Evolutionary conservation across 1,140 invertebrate species (phyloP).

Genomic region (Cotesia typhae): DNA sequence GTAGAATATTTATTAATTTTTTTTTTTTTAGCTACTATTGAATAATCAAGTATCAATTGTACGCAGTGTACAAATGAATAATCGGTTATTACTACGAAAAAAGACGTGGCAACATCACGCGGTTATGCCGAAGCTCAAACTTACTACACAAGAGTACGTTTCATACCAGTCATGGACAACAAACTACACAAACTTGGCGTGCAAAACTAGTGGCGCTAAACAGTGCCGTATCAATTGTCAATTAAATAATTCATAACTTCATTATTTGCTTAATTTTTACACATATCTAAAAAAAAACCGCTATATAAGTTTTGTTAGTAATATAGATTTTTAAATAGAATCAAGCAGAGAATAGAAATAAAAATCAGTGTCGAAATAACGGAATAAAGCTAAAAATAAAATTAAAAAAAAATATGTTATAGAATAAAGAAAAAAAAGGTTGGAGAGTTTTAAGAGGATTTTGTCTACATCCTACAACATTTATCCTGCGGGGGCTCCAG

Average conservation of each 20-base stretch:
- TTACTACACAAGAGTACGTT: not conserved
- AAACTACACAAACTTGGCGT: slow-evolving; percentile 14
- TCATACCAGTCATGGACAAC: slow-evolving; percentile 12
- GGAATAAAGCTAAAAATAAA: not conserved
- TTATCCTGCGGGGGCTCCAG: slow-evolving; percentile 28
- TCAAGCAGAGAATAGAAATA: not conserved
- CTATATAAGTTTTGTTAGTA: too few relatives aligned
- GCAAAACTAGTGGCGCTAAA: slow-evolving; percentile 34
- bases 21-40: not conserved
- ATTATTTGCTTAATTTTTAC: too few relatives aligned
- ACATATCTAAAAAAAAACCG: too few relatives aligned
- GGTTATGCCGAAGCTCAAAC: not conserved
- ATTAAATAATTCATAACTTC: not conserved
- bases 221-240: slow-evolving; percentile 30
- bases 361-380: not conserved
- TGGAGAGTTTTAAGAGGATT: slow-evolving; percentile 32
- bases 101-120: slow-evolving; percentile 35
- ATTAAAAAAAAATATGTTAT: not conserved
- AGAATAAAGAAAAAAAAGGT: slow-evolving; percentile 5
- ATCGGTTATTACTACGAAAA: not conserved
- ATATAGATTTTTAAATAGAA: too few relatives aligned
- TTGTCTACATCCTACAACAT: slow-evolving; percentile 28
- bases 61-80: slow-evolving; percentile 8
- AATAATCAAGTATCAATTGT: not conserved
- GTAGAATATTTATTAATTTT: not conserved